phyloP scores from a whole-genome alignment of 2,888 invertebrate genomes.

The Trissolcus japonicus region DNA sequence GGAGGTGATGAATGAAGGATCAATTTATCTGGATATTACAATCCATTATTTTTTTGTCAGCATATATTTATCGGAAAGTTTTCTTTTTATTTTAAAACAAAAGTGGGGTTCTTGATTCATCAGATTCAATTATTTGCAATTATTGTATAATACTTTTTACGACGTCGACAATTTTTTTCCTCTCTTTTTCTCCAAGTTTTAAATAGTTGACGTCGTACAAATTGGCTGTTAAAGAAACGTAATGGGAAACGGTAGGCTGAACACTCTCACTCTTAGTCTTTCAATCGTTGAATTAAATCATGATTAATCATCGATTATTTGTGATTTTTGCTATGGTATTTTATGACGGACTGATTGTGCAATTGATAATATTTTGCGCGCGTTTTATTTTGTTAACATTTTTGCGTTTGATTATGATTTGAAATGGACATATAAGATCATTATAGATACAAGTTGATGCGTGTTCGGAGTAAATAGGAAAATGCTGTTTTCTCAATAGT shows the following conservation, averaged over 20 bases:
- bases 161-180: conserved; percentile 19
- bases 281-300: conserved; percentile 48
- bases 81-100: no score
- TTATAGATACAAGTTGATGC: conserved; percentile 33
- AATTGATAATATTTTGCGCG: conserved; percentile 34
- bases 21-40: background rate
- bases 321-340: conserved; percentile 54
- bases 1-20: conserved; percentile 12
- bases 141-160: conserved; percentile 23
- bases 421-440: conserved; percentile 43
- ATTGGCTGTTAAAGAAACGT: conserved; percentile 38
- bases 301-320: conserved; percentile 41
- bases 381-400: conserved; percentile 26
- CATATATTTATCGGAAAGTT: no score
- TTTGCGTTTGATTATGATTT: conserved; percentile 49
- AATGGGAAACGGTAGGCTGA: conserved; percentile 41
- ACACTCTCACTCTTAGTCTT: conserved; percentile 51
- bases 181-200: conserved; percentile 8
- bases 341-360: conserved; percentile 53
- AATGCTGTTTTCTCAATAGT: conserved; percentile 37
- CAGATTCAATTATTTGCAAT: conserved; percentile 23
- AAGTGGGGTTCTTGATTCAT: conserved; percentile 14
- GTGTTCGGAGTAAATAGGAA: conserved; percentile 39
- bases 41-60: background rate
- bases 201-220: conserved; percentile 29